phyloP scores from a whole-genome alignment of 1,140 invertebrate genomes.

The Rhyzopertha dominica region DNA sequence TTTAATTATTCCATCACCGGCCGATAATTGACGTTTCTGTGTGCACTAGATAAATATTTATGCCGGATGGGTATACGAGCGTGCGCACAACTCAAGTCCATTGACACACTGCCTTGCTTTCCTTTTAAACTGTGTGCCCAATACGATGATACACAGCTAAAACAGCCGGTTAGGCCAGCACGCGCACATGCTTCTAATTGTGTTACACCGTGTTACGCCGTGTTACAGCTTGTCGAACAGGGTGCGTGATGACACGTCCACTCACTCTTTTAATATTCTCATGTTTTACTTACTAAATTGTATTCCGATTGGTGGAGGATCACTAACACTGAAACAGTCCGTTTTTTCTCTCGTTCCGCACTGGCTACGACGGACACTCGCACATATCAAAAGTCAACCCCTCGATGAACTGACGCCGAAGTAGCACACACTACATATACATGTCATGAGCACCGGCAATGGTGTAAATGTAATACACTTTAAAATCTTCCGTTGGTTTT shows the following conservation, averaged over 20 bases:
- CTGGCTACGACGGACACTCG: slow-evolving; percentile 10
- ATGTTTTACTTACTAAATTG: slow-evolving; percentile 9
- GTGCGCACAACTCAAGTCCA: slow-evolving; percentile 27
- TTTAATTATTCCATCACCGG: no score
- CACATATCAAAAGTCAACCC: slow-evolving; percentile 19
- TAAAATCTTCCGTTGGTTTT: slow-evolving; percentile 43
- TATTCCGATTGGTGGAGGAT: slow-evolving; percentile 12
- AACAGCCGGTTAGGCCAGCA: slow-evolving; percentile 22
- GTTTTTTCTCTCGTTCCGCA: slow-evolving; percentile 15
- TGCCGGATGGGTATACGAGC: slow-evolving; percentile 18
- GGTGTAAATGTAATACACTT: slow-evolving; percentile 40
- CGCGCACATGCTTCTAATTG: slow-evolving; percentile 3
- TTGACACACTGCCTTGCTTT: slow-evolving; percentile 44
- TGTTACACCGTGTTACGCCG: not conserved
- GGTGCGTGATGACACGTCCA: no score
- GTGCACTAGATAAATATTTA: slow-evolving; percentile 22
- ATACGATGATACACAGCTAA: slow-evolving; percentile 40
- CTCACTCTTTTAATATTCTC: slow-evolving; percentile 1
- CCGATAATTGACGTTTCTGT: no score
- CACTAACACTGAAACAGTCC: slow-evolving; percentile 13
- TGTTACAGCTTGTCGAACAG: slow-evolving; percentile 4
- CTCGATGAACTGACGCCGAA: slow-evolving; percentile 12
- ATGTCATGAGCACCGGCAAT: slow-evolving; percentile 14
- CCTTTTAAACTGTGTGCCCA: slow-evolving; percentile 43
- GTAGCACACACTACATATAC: slow-evolving; percentile 12